Evolutionary conservation across 2,888 invertebrate species (phyloP).

Genomic region (Drosophila cracens): DNA sequence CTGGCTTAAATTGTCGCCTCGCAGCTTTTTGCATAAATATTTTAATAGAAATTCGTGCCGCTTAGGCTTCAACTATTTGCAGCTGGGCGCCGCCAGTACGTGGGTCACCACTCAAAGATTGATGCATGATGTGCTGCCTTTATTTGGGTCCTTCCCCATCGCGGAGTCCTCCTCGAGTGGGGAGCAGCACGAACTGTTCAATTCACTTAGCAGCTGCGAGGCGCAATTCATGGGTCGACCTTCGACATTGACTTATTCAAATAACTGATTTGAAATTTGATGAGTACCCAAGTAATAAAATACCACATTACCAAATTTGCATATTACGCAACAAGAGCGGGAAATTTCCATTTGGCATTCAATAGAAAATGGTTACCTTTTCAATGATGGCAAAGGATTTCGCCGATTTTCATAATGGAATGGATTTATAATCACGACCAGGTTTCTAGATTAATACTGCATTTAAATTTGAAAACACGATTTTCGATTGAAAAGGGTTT

Average conservation of each 20-base stretch:
- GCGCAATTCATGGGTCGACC: constrained; percentile 16
- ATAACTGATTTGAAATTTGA: constrained; percentile 74
- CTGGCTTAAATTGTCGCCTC: constrained; percentile 61
- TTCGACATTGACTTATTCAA: constrained; percentile 69
- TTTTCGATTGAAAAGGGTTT: neutral
- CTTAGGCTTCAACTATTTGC: constrained; percentile 72
- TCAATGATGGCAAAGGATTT: constrained; percentile 9
- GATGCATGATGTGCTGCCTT: constrained; percentile 47
- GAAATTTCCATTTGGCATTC: constrained; percentile 30
- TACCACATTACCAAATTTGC: constrained; percentile 55
- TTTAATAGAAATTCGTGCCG: constrained; percentile 78
- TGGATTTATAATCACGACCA: constrained; percentile 3
- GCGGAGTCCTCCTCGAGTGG: neutral
- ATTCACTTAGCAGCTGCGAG: constrained; percentile 31
- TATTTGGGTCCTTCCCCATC: constrained; percentile 12
- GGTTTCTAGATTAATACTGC: neutral
- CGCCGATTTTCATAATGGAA: neutral
- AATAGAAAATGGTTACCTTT: constrained; percentile 19
- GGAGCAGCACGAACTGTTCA: neutral
- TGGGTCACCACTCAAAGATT: constrained; percentile 45
- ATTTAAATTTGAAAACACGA: neutral
- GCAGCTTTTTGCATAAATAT: constrained; percentile 74
- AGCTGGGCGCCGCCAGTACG: constrained; percentile 51
- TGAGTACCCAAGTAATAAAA: constrained; percentile 59
- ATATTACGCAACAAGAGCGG: constrained; percentile 22